Percentiles rank a stretch among this genome's conserved stretches.
Evolutionary conservation across 2,797 vertebrate species (phyloP).

Genomic region (Cyprinella venusta): DNA sequence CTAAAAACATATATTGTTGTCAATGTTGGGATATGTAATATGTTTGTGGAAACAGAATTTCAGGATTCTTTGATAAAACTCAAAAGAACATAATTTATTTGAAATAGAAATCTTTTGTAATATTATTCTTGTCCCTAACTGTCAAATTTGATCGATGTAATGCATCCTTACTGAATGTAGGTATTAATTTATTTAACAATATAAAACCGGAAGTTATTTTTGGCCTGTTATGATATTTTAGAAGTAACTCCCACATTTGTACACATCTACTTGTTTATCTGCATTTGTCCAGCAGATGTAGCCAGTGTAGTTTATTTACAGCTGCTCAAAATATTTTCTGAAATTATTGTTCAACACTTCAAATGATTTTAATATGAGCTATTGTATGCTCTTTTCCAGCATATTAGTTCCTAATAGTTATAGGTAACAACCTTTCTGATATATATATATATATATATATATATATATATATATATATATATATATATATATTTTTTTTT

Average conservation of each 20-base stretch:
- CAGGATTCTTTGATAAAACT: not conserved
- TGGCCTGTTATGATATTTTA: not conserved
- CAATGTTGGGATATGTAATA: not conserved
- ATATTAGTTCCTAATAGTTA: not conserved
- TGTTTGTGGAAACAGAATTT: not conserved
- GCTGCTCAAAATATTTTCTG: not conserved
- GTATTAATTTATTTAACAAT: not conserved
- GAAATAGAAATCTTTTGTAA: not conserved
- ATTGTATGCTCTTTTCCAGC: not conserved
- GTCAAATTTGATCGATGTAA: not conserved
- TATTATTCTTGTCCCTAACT: not conserved
- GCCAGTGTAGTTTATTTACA: not conserved
- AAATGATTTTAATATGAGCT: not conserved
- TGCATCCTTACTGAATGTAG: not conserved
- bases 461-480: no score
- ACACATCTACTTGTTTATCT: not conserved
- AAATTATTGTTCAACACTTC: not conserved
- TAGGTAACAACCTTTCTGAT: not conserved
- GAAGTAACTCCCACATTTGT: not conserved
- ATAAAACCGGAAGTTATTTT: not conserved
- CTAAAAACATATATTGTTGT: not conserved
- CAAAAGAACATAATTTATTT: not conserved
- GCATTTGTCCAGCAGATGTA: conserved; percentile 33
- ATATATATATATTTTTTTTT: no score
- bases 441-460: no score